Evolutionary conservation across 2,113 vertebrate genomes (phyloP).

Genomic region (Notothenia coriiceps): DNA sequence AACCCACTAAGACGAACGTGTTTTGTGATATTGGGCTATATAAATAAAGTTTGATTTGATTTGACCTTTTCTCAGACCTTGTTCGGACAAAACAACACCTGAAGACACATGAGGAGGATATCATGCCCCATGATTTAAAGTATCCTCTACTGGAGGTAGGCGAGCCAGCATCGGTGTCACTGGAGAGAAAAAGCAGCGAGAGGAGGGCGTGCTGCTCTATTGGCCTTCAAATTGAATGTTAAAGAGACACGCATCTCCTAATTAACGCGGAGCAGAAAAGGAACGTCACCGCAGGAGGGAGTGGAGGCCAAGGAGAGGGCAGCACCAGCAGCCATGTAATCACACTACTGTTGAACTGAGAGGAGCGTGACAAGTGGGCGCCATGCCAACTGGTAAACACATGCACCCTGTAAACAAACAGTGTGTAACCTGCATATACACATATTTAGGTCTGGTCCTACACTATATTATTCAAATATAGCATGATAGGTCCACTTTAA

Average conservation of each 20-base stretch:
- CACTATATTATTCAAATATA: too few relatives aligned
- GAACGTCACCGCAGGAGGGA: slow-evolving; percentile 67
- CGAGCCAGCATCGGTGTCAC: slow-evolving; percentile 16
- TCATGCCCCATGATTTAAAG: background rate
- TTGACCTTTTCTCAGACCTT: background rate
- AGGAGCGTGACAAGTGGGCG: slow-evolving; percentile 74
- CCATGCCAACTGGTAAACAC: slow-evolving; percentile 66
- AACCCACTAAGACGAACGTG: too few relatives aligned
- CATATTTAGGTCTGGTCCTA: too few relatives aligned
- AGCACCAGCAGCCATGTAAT: slow-evolving; percentile 72
- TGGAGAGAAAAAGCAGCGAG: slow-evolving; percentile 42
- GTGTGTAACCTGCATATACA: slow-evolving; percentile 36
- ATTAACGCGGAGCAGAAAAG: slow-evolving; percentile 80
- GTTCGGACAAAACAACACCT: slow-evolving; percentile 29
- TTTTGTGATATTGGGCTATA: too few relatives aligned
- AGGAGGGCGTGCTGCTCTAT: slow-evolving; percentile 67
- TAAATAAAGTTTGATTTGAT: too few relatives aligned
- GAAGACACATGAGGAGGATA: slow-evolving; percentile 19
- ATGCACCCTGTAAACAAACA: slow-evolving; percentile 77
- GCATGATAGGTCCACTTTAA: too few relatives aligned
- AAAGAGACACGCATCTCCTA: slow-evolving; percentile 84
- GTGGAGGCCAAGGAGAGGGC: slow-evolving; percentile 68
- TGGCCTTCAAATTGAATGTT: slow-evolving; percentile 86
- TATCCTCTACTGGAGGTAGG: slow-evolving; percentile 11
- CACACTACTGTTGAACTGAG: slow-evolving; percentile 57